Evolutionary conservation across 2,888 invertebrate species (phyloP).

Genomic region (Eupithecia tripunctaria): DNA sequence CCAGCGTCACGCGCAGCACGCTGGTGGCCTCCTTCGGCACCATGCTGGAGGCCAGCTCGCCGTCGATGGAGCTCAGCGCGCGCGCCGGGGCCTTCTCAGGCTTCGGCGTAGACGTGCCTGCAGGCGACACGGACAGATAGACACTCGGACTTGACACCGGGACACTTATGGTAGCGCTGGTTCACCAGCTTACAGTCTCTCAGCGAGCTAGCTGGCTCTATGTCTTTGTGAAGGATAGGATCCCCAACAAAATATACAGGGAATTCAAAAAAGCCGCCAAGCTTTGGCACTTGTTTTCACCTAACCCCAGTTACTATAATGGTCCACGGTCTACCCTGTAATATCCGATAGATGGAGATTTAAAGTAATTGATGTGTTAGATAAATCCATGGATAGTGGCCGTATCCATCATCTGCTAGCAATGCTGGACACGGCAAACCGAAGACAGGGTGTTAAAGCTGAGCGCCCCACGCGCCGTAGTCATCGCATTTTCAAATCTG

Average conservation of each 20-base stretch:
- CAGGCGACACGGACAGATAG: background rate
- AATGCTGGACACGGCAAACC: slow-evolving; percentile 12
- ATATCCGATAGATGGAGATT: no score
- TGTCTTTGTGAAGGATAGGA: background rate
- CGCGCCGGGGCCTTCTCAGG: slow-evolving; percentile 73
- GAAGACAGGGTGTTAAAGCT: no score
- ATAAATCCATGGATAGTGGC: no score
- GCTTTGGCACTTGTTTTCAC: no score
- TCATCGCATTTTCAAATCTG: no score
- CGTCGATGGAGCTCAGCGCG: slow-evolving; percentile 75
- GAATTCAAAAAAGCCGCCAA: no score
- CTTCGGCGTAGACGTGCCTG: slow-evolving; percentile 78
- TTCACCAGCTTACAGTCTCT: background rate
- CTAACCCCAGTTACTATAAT: no score
- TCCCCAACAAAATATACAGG: background rate
- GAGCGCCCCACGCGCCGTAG: no score
- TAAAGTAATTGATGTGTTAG: no score
- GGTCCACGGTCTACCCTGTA: no score
- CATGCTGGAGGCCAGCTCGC: slow-evolving; percentile 79
- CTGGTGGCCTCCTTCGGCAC: slow-evolving; percentile 85
- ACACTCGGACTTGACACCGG: background rate
- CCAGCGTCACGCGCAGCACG: slow-evolving; percentile 89
- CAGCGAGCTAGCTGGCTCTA: background rate
- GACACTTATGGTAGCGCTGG: background rate
- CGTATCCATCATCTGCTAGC: background rate